These are phyloP conservation scores for Apamea epomidion DNA, from an alignment of 2,888 invertebrate species.

Conservation along the genomic window DNA sequence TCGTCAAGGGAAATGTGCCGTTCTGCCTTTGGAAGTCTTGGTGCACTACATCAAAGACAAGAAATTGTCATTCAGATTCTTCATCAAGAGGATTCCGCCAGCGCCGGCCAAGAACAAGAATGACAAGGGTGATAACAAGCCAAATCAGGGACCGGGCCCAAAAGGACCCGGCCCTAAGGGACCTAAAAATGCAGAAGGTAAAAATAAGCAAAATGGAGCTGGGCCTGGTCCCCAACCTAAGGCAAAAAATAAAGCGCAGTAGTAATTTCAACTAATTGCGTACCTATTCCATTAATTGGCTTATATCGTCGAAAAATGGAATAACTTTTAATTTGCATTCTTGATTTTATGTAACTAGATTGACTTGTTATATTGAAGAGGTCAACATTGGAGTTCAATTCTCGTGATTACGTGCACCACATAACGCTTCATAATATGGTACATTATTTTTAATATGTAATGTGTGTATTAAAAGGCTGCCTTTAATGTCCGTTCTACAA, in stretches of 20 bases:
- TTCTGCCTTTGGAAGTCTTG: constrained; percentile 79
- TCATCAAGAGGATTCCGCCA: constrained; percentile 76
- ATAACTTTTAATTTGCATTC: background rate
- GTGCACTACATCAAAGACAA: constrained; percentile 79
- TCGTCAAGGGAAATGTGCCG: constrained; percentile 79
- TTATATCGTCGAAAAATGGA: constrained; percentile 23
- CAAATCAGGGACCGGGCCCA: constrained; percentile 63
- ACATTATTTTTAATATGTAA: constrained; percentile 25
- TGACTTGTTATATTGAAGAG: constrained; percentile 56
- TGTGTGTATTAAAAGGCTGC: constrained; percentile 33
- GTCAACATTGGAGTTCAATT: constrained; percentile 53
- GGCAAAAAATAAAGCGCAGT: constrained; percentile 48
- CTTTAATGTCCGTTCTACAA: background rate
- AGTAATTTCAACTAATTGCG: constrained; percentile 32
- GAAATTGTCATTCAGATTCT: constrained; percentile 79
- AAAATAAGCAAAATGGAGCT: constrained; percentile 59
- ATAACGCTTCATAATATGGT: constrained; percentile 44
- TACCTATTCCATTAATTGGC: constrained; percentile 12
- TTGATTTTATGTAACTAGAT: constrained; percentile 44
- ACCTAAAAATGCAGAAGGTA: constrained; percentile 50
- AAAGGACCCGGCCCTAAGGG: constrained; percentile 69
- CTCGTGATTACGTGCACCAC: constrained; percentile 57
- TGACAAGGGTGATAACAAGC: constrained; percentile 67
- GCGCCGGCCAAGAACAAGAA: constrained; percentile 65
- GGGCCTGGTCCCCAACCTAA: constrained; percentile 49